Evolutionary conservation across 2,113 vertebrate species (phyloP), one percentile per base, ranked within the genome.

Genomic region (Heteronetta atricapilla): DNA sequence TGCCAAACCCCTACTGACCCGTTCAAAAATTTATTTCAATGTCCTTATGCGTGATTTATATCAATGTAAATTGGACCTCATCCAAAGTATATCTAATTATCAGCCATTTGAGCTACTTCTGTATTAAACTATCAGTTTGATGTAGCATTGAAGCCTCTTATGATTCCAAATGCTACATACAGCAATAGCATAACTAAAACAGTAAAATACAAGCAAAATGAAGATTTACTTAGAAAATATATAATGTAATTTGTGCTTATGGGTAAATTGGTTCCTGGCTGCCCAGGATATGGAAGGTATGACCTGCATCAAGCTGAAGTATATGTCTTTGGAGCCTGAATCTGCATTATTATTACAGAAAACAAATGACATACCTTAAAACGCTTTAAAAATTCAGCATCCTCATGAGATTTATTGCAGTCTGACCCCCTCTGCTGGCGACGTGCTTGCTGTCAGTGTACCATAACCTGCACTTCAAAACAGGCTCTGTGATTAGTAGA

Each of bases 361-460:
- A 78, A 90, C 21, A 38, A 60, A 29, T 6, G 42, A 19, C 8
- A 14, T 23, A 16, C 64, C 59, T 81, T 23, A 28, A 90, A 88
- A 55, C 18, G 4, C 38, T 36, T 55, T 34, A 4, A 15, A 81
- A 69, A 84, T 13, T 14, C 78, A 31, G 33, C 33, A 33, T 62
- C 56, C 31, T 56, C 7, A 3, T 9, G 84, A 82, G 93, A 82
- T 88, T 89, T 88, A 70, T 48, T 42, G 90, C 46, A 2, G 77
- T 89, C 84, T 93, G 81, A 80, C 88, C 88, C 93, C 93, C 95
- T 70, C 95, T 96, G 93, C 95, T 15, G 93, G 93, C 66, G 62
- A 63, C 58, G 55, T 22, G 4, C n/a, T 59, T 4, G 29, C 80
- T 86, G 90, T 48, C 64, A 64, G 21, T 1, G 31, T 64, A 66